These are phyloP conservation scores for Cathartes aura DNA, from an alignment of 2,113 vertebrate species.

Conservation along the genomic window DNA sequence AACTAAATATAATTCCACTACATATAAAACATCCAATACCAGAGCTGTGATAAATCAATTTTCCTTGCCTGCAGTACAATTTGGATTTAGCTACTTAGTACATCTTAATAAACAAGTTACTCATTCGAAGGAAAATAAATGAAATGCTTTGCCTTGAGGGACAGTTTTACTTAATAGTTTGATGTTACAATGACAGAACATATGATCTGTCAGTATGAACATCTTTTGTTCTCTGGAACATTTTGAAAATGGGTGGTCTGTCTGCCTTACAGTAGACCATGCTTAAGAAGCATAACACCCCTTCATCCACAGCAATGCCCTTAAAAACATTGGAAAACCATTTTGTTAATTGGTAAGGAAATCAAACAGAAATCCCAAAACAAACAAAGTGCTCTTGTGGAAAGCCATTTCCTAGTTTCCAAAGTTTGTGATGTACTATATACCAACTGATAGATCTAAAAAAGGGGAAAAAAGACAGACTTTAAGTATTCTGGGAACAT, in stretches of 20 bases:
- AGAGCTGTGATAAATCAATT: conserved; percentile 62
- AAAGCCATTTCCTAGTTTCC: neutral
- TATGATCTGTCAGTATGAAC: conserved; percentile 40
- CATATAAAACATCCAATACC: neutral
- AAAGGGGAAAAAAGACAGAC: neutral
- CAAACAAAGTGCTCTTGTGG: neutral
- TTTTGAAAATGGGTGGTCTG: conserved; percentile 5
- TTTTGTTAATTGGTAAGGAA: neutral
- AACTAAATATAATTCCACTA: conserved; percentile 22
- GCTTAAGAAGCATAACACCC: neutral
- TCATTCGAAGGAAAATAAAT: conserved; percentile 78
- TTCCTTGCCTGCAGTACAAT: conserved; percentile 58
- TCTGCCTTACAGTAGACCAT: neutral
- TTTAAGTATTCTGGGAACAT: neutral
- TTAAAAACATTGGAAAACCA: neutral
- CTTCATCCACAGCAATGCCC: neutral
- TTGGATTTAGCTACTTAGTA: conserved; percentile 67
- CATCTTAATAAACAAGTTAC: conserved; percentile 76
- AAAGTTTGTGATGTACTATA: neutral
- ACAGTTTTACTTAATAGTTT: conserved; percentile 70
- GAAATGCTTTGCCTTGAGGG: conserved; percentile 78
- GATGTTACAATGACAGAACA: conserved; percentile 53
- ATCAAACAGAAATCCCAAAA: neutral
- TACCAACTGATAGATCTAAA: neutral
- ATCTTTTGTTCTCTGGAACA: conserved; percentile 57